These are phyloP conservation scores for Sciurus niger DNA, from an alignment of 2,113 vertebrate genomes.

Conservation along the genomic window DNA sequence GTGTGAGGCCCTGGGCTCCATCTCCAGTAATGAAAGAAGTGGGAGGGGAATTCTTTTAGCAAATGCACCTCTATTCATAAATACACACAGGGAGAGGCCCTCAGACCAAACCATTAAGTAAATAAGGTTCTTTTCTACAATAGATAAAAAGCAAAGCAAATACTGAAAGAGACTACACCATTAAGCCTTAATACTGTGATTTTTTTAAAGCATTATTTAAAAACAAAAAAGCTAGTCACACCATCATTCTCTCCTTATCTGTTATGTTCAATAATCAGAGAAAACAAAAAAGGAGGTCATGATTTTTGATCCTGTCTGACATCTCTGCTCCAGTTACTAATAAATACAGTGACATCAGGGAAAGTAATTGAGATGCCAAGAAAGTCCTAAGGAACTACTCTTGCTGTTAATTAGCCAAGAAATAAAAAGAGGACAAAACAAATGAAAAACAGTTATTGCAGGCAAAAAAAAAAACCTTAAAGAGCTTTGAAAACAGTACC, in stretches of 20 bases:
- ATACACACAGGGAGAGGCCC: not conserved
- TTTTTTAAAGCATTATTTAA: not conserved
- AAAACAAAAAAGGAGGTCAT: not conserved
- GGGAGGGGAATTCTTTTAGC: not conserved
- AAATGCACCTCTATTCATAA: constrained; percentile 52
- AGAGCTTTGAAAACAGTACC: constrained; percentile 68
- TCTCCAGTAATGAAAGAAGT: not conserved
- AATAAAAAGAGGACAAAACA: constrained; percentile 57
- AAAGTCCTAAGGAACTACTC: not conserved
- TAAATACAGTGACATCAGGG: not conserved
- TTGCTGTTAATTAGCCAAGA: not conserved
- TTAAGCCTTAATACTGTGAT: constrained; percentile 8
- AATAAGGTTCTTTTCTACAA: not conserved
- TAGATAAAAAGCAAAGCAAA: constrained; percentile 41
- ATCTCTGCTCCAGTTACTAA: not conserved
- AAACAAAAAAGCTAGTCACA: not conserved
- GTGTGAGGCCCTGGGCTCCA: not conserved
- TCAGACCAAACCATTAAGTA: not conserved
- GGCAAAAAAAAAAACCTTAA: not conserved
- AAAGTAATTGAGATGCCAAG: not conserved
- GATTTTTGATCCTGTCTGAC: not conserved
- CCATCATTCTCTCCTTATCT: not conserved
- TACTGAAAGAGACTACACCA: constrained; percentile 37
- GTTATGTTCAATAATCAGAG: not conserved
- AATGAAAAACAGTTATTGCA: constrained; percentile 37